A percentile compares a stretch with the other conserved stretches of the same genome.
Conservation (phyloP, 2,797 vertebrate genomes). For the Lemur catta region DNA sequence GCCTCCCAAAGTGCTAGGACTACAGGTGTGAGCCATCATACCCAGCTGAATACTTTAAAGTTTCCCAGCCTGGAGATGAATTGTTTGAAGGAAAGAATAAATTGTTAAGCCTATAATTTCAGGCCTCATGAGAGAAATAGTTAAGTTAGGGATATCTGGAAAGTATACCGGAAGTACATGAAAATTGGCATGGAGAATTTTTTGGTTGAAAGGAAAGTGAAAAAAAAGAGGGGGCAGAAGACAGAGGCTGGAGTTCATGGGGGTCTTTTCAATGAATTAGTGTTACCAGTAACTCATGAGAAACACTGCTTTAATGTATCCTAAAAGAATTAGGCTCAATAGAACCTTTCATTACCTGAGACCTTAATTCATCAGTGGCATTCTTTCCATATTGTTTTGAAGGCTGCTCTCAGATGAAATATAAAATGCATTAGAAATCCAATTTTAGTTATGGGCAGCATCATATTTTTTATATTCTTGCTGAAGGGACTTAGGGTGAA, state of each 20-base stretch:
- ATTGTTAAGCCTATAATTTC: not conserved
- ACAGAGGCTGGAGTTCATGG: not conserved
- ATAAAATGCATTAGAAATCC: not conserved
- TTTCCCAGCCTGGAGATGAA: not conserved
- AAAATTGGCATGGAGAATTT: not conserved
- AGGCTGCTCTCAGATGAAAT: not conserved
- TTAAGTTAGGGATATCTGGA: not conserved
- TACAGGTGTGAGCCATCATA: no score
- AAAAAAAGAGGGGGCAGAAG: not conserved
- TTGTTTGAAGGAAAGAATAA: not conserved
- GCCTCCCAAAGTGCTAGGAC: no score
- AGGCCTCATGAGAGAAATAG: not conserved
- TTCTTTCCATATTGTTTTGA: not conserved
- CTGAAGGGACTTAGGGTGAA: not conserved
- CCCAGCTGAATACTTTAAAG: not conserved
- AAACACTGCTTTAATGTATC: not conserved
- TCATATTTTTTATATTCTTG: constrained; percentile 29
- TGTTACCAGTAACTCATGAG: not conserved
- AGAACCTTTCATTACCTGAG: not conserved
- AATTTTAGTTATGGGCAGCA: not conserved
- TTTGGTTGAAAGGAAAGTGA: not conserved
- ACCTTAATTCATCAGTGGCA: not conserved
- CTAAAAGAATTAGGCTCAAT: not conserved
- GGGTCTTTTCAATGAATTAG: not conserved
- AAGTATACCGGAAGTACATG: not conserved